These are phyloP conservation scores for Phyto melanocephala DNA, from an alignment of 2,888 invertebrate species.

Conservation along the genomic window DNA sequence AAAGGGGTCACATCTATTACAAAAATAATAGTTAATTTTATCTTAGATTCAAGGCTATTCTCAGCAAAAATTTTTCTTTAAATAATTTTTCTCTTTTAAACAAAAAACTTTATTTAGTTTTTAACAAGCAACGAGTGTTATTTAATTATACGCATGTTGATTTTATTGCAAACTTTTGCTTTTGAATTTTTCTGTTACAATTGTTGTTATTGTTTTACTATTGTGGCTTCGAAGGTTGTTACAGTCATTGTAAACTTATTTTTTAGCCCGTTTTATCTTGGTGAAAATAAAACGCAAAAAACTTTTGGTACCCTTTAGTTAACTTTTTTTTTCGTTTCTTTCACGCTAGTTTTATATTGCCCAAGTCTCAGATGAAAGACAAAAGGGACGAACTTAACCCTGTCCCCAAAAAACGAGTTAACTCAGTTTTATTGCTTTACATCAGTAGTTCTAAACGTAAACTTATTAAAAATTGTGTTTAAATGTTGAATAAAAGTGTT, in stretches of 20 bases:
- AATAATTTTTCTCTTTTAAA: background rate
- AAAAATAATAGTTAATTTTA: no score
- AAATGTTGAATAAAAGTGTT: no score
- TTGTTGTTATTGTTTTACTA: slow-evolving; percentile 65
- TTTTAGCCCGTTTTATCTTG: background rate
- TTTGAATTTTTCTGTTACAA: slow-evolving; percentile 37
- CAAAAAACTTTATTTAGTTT: background rate
- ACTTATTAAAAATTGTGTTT: no score
- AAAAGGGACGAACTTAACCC: background rate
- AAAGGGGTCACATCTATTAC: no score
- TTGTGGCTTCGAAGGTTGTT: slow-evolving; percentile 61
- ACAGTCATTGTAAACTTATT: slow-evolving; percentile 55
- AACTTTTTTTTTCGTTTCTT: background rate
- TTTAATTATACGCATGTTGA: slow-evolving; percentile 67
- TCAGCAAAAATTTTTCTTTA: background rate
- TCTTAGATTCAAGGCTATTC: background rate
- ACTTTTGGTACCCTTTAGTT: slow-evolving; percentile 6
- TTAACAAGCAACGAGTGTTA: slow-evolving; percentile 54
- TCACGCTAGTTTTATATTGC: background rate
- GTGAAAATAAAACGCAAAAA: slow-evolving; percentile 4
- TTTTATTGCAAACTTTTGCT: slow-evolving; percentile 59
- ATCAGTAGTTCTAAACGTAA: no score
- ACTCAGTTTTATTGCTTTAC: background rate
- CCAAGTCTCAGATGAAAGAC: background rate
- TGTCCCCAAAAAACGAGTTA: background rate